Evolutionary conservation across 1,140 invertebrate species (phyloP), one percentile per base, ranked within the genome.

Genomic region (Penaeus japonicus): DNA sequence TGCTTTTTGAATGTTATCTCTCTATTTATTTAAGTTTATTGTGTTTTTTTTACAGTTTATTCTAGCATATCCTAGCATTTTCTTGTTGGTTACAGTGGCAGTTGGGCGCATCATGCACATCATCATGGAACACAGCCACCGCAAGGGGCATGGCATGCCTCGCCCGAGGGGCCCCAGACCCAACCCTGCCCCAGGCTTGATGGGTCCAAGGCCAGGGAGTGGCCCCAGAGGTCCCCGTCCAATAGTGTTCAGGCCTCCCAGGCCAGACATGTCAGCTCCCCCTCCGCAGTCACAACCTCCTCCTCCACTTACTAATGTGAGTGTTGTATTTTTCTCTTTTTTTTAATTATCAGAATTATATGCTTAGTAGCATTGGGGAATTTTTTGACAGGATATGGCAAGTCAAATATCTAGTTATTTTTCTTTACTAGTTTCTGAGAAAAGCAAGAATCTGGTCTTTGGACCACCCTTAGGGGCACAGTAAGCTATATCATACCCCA

Each of bases 81-180:
- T 39, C 39, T 39, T 39, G 39, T 39, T 10, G 4, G 39, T 91
- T 91, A 24, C 88, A 93, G 93, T 92, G 90, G 93, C 93, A 62
- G 92, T 93, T 27, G 89, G 91, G 17, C 91, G 92, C 89, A 93
- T 93, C 24, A 92, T 92, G 89, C 92, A 93, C 89, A 93, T 93
- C 55, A 93, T 93, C 54, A 89, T 90, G 82, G 90, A 91, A 24
- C 90, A 91, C 75, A 89, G 87, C 47, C 87, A 89, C 57, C 81
- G 87, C 24, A 84, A 84, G n/a, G 62, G 57, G 15, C 87, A 79
- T 22, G 39, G 82, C 35, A 84, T 84, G 73, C 83, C 79, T 35
- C 77, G 87, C 22, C 83, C 82, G 30, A 77, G 87, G 35, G 83
- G 83, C 32, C 87, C 81, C 1, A 84, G 86, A 82, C 86, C 86